Evolutionary conservation across 2,888 invertebrate genomes (phyloP).

Genomic region (Limenitis arthemis): DNA sequence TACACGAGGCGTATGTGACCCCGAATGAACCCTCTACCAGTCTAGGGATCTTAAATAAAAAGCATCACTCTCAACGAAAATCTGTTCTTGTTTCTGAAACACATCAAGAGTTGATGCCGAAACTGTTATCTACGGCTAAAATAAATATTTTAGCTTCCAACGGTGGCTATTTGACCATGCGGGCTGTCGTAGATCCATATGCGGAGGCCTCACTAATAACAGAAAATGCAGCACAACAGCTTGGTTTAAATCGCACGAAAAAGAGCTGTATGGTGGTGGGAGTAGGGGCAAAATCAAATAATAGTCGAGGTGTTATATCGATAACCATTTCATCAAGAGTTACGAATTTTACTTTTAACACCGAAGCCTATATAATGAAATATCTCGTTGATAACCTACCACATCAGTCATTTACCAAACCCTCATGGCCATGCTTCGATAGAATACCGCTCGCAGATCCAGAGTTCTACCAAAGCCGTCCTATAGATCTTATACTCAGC

Average conservation of each 20-base stretch:
- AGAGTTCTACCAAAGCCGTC: not conserved
- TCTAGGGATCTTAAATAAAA: not conserved
- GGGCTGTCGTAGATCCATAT: conserved; percentile 21
- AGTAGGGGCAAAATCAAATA: not conserved
- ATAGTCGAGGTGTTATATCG: not conserved
- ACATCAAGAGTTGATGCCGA: too few relatives aligned
- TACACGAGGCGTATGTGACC: conserved; percentile 19
- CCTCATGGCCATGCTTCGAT: too few relatives aligned
- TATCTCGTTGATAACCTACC: too few relatives aligned
- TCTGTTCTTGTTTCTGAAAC: too few relatives aligned
- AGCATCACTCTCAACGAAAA: not conserved
- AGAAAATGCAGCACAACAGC: conserved; percentile 18
- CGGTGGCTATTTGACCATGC: conserved; percentile 9
- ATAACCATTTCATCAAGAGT: not conserved
- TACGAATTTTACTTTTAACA: not conserved
- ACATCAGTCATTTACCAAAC: too few relatives aligned
- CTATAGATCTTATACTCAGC: not conserved
- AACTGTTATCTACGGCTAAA: conserved; percentile 2
- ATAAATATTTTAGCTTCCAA: conserved; percentile 14
- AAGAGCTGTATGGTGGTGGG: conserved; percentile 18
- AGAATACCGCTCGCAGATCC: not conserved
- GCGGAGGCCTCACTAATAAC: conserved; percentile 21
- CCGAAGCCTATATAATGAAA: not conserved
- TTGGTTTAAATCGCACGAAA: conserved; percentile 8
- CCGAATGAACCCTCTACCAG: too few relatives aligned